Base-by-base conservation (phyloP, 1,140 invertebrate genomes). In the Plodia interpunctella region DNA sequence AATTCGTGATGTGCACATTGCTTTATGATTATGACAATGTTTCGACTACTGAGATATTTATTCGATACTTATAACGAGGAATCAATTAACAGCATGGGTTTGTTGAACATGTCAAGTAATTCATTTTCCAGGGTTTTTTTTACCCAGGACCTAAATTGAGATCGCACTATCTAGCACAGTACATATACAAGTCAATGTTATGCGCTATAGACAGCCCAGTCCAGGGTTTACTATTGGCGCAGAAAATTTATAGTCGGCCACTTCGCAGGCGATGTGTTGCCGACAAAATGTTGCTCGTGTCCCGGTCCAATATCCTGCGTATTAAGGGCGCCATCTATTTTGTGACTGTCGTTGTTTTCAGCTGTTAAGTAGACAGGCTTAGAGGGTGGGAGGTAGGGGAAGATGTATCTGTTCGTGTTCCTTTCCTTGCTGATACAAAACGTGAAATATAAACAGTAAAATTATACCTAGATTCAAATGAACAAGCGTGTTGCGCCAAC, bases 231-330 rank as follows among this genome's bases (percentile, higher is more conserved):
- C 74, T 78, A 79, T 64, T 64, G 66, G 70, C 69, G 62, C 60
- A 65, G 70, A 70, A 72, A 78, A 79, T 83, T 80, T 83, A 83
- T 80, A 64, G 73, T 70, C 68, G 63, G 65, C 72, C 69, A 78
- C 65, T 53, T 53, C 19, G 20, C 15, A 25, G 63, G 52, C 72
- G 65, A 78, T 74, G 74, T 59, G 66, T 74, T 68, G 38, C 59
- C 60, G 35, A 30, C 30, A 50, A 67, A 65, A 62, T 66, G 63
- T 65, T 55, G 38, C 17, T 57, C 15, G 49, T 25, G 21, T 53
- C 51, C 51, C 51, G 19, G 20, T n/a, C 56, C 61, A 65, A 70
- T 63, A 66, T 60, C 10, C 56, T 32, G 58, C 58, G 56, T 63
- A 70, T 66, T 70, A 66, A n/a, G 9, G 51, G 11, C 11, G 51